These are phyloP conservation scores for Passer montanus DNA, from an alignment of 2,113 vertebrate genomes.

Conservation along the genomic window DNA sequence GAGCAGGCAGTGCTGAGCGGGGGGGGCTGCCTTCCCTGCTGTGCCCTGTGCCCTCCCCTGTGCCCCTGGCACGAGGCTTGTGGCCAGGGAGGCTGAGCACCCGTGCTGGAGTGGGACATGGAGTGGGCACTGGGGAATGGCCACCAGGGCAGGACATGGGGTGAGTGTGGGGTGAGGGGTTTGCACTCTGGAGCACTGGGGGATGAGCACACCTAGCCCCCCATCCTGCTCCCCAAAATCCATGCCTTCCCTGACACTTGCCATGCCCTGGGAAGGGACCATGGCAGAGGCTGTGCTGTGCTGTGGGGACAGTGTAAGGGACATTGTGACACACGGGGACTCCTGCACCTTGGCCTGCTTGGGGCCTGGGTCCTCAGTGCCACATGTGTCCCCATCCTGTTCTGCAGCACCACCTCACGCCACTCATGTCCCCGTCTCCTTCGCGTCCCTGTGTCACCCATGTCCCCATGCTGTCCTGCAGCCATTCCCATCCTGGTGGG, in stretches of 20 bases:
- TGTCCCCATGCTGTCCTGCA: not conserved
- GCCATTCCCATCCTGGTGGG: not conserved
- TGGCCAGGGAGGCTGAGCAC: not conserved
- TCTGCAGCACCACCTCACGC: not conserved
- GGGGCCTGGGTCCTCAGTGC: not conserved
- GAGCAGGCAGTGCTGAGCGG: fast-evolving
- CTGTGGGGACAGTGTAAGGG: not conserved
- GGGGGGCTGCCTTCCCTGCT: not conserved
- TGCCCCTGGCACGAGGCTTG: fast-evolving
- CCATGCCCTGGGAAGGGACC: fast-evolving
- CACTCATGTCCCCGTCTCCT: not conserved
- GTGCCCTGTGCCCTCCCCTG: not conserved
- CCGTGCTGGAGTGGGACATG: fast-evolving
- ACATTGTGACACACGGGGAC: fast-evolving
- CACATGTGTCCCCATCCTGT: not conserved
- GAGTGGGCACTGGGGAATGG: not conserved
- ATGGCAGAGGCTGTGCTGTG: not conserved
- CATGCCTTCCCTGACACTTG: not conserved
- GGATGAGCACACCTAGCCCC: not conserved
- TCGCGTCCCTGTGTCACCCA: not conserved
- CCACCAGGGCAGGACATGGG: fast-evolving
- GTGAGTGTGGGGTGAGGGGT: no score
- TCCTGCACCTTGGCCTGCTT: not conserved
- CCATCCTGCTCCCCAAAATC: not conserved
- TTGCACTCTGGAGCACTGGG: not conserved